These are phyloP conservation scores for Trichomycterus rosablanca DNA, from an alignment of 2,113 vertebrate genomes.

Conservation along the genomic window DNA sequence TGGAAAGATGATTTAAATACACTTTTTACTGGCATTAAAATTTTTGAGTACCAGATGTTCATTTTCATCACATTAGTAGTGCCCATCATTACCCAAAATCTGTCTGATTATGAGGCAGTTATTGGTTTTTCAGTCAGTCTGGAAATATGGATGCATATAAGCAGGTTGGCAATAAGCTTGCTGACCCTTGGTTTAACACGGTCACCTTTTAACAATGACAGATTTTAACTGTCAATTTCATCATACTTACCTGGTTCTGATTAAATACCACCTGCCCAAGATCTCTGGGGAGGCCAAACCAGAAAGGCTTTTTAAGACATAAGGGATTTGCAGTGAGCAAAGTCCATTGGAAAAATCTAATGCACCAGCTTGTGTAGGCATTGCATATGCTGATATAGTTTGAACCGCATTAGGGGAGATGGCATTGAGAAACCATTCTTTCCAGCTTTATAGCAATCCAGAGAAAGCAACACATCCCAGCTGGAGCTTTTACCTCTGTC, in stretches of 20 bases:
- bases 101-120: slow-evolving; percentile 2
- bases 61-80: slow-evolving; percentile 29
- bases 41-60: slow-evolving; percentile 35
- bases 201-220: slow-evolving; percentile 40
- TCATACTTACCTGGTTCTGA: slow-evolving; percentile 29
- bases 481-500: slow-evolving; percentile 1
- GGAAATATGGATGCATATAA: slow-evolving; percentile 27
- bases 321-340: slow-evolving; percentile 19
- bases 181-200: slow-evolving; percentile 34
- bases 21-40: slow-evolving; percentile 30
- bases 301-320: slow-evolving; percentile 35
- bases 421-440: slow-evolving; percentile 29
- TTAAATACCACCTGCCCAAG: slow-evolving; percentile 34
- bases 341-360: slow-evolving; percentile 35
- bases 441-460: background rate
- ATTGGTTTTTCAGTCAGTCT: slow-evolving; percentile 3
- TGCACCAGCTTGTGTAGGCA: slow-evolving; percentile 1
- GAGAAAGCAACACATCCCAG: background rate
- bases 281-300: slow-evolving; percentile 28
- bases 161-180: slow-evolving; percentile 12
- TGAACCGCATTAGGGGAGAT: slow-evolving; percentile 23
- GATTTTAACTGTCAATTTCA: slow-evolving; percentile 20
- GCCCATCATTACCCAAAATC: slow-evolving; percentile 31
- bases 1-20: slow-evolving; percentile 33
- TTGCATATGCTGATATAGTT: slow-evolving; percentile 25